Percentiles rank a stretch among this genome's conserved stretches.
Conservation (phyloP, 1,140 invertebrate genomes). For the Orchestia grillus region DNA sequence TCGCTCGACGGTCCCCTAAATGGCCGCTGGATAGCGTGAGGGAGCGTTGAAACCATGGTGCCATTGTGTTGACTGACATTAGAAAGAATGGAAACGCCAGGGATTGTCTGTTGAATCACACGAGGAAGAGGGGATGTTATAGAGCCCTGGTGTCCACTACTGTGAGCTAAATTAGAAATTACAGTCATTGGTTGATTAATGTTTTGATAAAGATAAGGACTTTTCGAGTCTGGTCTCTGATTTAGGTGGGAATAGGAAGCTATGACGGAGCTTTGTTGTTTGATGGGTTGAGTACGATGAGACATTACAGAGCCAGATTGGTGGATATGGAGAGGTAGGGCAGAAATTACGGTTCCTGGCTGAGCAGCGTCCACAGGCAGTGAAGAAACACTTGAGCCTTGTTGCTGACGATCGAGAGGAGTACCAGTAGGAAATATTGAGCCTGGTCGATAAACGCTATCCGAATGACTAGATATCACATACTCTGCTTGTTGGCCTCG, state of each 20-base stretch:
- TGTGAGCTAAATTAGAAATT: not conserved
- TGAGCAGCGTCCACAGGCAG: not conserved
- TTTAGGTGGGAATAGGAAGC: not conserved
- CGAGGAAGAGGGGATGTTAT: not conserved
- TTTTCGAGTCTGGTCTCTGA: not conserved
- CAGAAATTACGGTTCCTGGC: not conserved
- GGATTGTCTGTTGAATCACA: not conserved
- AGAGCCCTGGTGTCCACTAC: not conserved
- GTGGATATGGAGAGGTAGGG: not conserved
- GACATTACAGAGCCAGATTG: not conserved
- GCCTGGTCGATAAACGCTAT: not conserved
- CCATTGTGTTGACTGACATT: not conserved
- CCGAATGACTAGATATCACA: not conserved
- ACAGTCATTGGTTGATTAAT: not conserved
- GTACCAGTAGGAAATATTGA: not conserved
- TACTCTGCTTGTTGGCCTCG: not conserved
- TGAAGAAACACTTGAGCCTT: not conserved
- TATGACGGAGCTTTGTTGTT: not conserved
- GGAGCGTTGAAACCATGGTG: not conserved
- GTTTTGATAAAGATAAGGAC: not conserved
- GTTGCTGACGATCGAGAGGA: not conserved
- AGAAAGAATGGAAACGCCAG: not conserved
- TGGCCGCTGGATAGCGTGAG: not conserved
- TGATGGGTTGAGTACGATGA: not conserved
- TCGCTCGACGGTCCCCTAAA: too few relatives aligned